These are phyloP conservation scores for Chaetogeoica ovagalla DNA, from an alignment of 2,888 invertebrate genomes.

Conservation along the genomic window DNA sequence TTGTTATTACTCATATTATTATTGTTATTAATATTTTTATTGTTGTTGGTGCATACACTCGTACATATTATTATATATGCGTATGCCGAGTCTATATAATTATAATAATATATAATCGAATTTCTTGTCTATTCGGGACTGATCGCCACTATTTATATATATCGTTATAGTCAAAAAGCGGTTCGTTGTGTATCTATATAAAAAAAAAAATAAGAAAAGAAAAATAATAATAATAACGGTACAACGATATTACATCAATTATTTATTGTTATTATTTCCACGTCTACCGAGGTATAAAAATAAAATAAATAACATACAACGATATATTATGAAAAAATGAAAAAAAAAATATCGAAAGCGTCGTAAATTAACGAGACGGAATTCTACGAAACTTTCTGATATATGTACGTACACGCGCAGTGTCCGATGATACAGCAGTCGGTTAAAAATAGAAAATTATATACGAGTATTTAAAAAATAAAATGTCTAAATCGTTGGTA, in stretches of 20 bases:
- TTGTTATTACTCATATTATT: too few relatives aligned
- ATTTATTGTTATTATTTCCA: neutral
- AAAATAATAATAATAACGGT: neutral
- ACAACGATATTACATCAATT: neutral
- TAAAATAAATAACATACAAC: neutral
- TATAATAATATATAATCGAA: constrained; percentile 4
- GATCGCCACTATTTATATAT: neutral
- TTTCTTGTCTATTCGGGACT: constrained; percentile 4
- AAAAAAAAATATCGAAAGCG: neutral
- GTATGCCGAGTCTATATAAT: too few relatives aligned
- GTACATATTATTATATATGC: too few relatives aligned
- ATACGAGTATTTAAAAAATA: too few relatives aligned
- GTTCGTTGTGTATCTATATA: neutral
- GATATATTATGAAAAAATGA: neutral
- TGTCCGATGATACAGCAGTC: too few relatives aligned
- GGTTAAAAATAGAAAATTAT: too few relatives aligned
- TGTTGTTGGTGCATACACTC: too few relatives aligned
- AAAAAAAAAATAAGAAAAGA: neutral
- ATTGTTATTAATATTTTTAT: too few relatives aligned
- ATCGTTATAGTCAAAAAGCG: constrained; percentile 4
- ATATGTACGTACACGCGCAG: too few relatives aligned
- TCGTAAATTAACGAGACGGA: neutral
- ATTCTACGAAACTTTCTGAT: too few relatives aligned
- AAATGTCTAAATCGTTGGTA: too few relatives aligned
- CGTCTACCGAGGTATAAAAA: neutral